A percentile compares a stretch with the other conserved stretches of the same genome.
phyloP scores from a whole-genome alignment of 2,888 invertebrate genomes.

The Stomorhina lunata region DNA sequence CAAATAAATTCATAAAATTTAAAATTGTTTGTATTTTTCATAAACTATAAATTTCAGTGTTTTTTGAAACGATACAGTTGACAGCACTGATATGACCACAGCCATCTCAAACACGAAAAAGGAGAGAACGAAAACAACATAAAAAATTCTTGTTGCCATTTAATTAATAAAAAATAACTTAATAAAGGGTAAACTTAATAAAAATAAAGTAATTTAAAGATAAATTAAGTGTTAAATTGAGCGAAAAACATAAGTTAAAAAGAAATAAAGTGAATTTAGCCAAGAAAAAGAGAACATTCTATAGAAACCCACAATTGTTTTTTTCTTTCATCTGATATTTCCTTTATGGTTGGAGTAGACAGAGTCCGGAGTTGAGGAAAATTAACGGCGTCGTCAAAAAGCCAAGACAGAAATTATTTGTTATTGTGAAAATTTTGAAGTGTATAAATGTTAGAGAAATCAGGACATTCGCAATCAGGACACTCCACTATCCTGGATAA shows the following conservation, averaged over 20 bases:
- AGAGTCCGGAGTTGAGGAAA: no score
- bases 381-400: no score
- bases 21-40: no score
- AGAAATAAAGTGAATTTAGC: background rate
- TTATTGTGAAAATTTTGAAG: no score
- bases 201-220: background rate
- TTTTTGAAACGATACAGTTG: background rate
- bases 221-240: background rate
- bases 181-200: slow-evolving; percentile 44
- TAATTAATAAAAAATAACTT: slow-evolving; percentile 53
- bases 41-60: no score
- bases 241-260: background rate
- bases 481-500: no score
- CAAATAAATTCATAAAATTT: no score
- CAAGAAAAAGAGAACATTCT: slow-evolving; percentile 10
- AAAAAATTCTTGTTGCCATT: slow-evolving; percentile 62
- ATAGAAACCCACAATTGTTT: slow-evolving; percentile 25
- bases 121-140: slow-evolving; percentile 49
- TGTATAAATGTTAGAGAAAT: no score
- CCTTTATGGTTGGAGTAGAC: no score
- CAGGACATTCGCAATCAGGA: no score
- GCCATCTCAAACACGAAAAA: slow-evolving; percentile 42
- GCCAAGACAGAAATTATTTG: no score
- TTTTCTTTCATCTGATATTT: slow-evolving; percentile 26
- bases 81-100: slow-evolving; percentile 4